Conservation (phyloP, 2,113 vertebrate species). For the Calidris pygmaea region DNA sequence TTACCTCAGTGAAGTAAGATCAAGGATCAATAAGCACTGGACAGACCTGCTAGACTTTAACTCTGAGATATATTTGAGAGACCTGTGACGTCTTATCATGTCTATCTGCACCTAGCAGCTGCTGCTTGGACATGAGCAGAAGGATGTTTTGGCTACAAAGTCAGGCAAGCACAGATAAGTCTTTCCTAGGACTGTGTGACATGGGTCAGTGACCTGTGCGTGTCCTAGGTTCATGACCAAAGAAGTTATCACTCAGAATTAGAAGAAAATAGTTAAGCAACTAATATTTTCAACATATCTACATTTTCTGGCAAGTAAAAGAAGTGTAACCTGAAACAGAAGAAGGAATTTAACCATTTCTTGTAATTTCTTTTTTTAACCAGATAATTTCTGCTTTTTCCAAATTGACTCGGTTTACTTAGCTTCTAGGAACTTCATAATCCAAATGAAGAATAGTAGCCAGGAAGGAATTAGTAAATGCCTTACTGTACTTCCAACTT, state of each 20-base stretch:
- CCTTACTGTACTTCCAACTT: neutral
- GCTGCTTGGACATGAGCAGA: neutral
- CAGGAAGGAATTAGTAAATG: neutral
- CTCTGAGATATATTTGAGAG: neutral
- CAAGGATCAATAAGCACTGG: neutral
- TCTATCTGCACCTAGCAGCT: neutral
- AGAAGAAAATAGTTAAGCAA: neutral
- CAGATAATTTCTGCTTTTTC: neutral
- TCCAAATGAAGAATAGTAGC: neutral
- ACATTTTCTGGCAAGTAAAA: neutral
- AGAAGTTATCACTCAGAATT: neutral
- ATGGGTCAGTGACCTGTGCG: neutral
- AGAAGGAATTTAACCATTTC: neutral
- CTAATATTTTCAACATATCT: neutral
- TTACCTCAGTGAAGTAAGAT: neutral
- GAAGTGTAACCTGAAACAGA: neutral
- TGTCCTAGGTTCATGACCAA: neutral
- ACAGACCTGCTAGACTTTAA: neutral
- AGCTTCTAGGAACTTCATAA: neutral
- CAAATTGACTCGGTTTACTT: neutral
- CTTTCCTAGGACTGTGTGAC: neutral
- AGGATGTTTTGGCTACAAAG: slow-evolving; percentile 5
- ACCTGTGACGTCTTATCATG: neutral
- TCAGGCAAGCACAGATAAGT: neutral
- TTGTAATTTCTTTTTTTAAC: neutral